A percentile compares a stretch with the other conserved stretches of the same genome.
Evolutionary conservation across 2,797 vertebrate species (phyloP).

Genomic region (Enteromius paludinosus): DNA sequence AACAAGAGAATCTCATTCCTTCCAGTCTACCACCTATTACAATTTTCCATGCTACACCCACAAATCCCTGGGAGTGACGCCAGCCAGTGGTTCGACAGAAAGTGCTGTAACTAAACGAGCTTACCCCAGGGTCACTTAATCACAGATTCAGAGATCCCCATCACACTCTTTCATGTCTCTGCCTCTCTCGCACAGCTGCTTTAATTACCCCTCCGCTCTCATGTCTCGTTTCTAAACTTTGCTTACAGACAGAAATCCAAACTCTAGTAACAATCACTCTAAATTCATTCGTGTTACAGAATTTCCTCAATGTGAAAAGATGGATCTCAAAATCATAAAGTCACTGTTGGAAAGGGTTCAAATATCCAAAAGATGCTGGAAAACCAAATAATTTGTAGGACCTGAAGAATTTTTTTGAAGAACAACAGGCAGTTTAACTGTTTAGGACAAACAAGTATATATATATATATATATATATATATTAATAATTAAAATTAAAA

Average conservation of each 20-base stretch:
- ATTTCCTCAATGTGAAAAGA: not conserved
- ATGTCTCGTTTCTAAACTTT: slow-evolving; percentile 18
- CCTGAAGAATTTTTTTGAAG: no score
- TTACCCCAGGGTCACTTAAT: slow-evolving; percentile 33
- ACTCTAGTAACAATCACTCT: not conserved
- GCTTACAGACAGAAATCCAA: slow-evolving; percentile 5
- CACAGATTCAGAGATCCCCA: slow-evolving; percentile 13
- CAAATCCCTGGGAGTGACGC: not conserved
- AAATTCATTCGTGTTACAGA: not conserved
- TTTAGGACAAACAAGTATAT: no score
- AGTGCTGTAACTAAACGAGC: slow-evolving; percentile 11
- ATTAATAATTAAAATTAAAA: no score
- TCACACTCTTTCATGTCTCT: slow-evolving; percentile 33
- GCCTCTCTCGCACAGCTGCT: not conserved
- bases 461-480: no score
- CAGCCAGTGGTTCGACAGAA: not conserved
- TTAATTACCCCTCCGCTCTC: slow-evolving; percentile 32
- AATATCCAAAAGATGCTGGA: no score
- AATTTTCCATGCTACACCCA: not conserved
- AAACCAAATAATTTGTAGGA: no score
- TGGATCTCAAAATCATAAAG: no score
- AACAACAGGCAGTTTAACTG: no score
- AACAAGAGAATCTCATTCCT: slow-evolving; percentile 7
- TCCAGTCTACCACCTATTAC: slow-evolving; percentile 7
- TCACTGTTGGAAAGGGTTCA: no score